A percentile compares a stretch with the other conserved stretches of the same genome.
These are phyloP conservation scores for Calypte anna DNA, from an alignment of 2,113 vertebrate species.

Conservation along the genomic window DNA sequence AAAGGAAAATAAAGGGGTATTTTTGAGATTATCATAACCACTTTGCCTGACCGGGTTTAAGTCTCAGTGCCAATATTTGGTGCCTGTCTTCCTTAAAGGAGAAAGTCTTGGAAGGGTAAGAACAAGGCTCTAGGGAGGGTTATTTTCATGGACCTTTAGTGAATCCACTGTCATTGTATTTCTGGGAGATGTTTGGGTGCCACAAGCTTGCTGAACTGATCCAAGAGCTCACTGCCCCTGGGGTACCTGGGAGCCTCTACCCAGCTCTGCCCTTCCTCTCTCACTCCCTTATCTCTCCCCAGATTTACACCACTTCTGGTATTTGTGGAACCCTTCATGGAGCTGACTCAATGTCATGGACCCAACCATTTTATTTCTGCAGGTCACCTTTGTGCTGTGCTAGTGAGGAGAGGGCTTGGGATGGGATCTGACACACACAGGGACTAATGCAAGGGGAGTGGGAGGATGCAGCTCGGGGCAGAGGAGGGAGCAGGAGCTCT, in stretches of 20 bases:
- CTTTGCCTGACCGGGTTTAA: not conserved
- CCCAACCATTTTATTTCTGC: not conserved
- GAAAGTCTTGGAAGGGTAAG: not conserved
- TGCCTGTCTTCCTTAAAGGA: not conserved
- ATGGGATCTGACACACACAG: not conserved
- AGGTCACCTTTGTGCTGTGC: not conserved
- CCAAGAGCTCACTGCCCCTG: not conserved
- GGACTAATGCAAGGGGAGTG: too few species aligned
- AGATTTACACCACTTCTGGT: not conserved
- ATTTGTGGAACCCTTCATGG: not conserved
- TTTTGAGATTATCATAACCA: not conserved
- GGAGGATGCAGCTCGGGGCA: not conserved
- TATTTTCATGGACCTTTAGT: not conserved
- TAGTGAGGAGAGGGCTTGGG: not conserved
- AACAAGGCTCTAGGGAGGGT: not conserved
- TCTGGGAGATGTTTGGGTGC: not conserved
- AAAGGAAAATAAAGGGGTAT: not conserved
- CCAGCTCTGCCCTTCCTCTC: not conserved
- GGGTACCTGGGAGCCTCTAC: not conserved
- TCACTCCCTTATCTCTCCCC: not conserved
- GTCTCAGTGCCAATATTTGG: not conserved
- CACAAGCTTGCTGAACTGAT: not conserved
- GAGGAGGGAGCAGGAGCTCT: not conserved
- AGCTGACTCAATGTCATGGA: not conserved
- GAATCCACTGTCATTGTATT: not conserved